Conservation (phyloP, 92 coral and sea anemone species). For the Phenganax subtilis region DNA sequence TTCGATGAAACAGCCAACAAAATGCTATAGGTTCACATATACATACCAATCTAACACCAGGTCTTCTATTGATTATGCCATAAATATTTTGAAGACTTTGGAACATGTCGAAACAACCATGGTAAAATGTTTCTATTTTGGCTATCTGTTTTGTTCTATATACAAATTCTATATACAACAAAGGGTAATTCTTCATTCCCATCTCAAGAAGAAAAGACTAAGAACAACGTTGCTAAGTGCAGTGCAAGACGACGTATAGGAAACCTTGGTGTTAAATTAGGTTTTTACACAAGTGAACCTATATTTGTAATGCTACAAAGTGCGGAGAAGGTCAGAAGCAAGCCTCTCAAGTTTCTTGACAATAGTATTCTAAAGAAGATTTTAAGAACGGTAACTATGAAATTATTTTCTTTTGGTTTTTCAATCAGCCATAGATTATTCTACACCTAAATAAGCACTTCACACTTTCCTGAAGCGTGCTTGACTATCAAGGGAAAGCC, state of each 20-base stretch:
- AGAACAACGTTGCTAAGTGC: not conserved
- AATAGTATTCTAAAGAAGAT: slow-evolving; percentile 6
- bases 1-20: too few species aligned
- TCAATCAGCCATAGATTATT: not conserved
- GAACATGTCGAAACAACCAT: too few species aligned
- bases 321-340: not conserved
- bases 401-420: slow-evolving; percentile 6
- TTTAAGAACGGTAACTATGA: not conserved
- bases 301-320: not conserved
- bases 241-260: too few species aligned
- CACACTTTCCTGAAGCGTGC: slow-evolving; percentile 9
- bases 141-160: too few species aligned
- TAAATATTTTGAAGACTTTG: too few species aligned
- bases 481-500: not conserved
- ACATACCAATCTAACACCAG: too few species aligned
- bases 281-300: not conserved
- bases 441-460: not conserved
- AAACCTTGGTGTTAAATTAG: not conserved
- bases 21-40: too few species aligned
- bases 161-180: too few species aligned
- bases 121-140: too few species aligned
- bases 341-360: slow-evolving; percentile 3
- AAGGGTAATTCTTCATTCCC: too few species aligned
- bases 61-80: too few species aligned
- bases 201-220: not conserved